A percentile compares a stretch with the other conserved stretches of the same genome.
phyloP scores from a whole-genome alignment of 2,113 vertebrate species.

The Pluvianellus socialis region DNA sequence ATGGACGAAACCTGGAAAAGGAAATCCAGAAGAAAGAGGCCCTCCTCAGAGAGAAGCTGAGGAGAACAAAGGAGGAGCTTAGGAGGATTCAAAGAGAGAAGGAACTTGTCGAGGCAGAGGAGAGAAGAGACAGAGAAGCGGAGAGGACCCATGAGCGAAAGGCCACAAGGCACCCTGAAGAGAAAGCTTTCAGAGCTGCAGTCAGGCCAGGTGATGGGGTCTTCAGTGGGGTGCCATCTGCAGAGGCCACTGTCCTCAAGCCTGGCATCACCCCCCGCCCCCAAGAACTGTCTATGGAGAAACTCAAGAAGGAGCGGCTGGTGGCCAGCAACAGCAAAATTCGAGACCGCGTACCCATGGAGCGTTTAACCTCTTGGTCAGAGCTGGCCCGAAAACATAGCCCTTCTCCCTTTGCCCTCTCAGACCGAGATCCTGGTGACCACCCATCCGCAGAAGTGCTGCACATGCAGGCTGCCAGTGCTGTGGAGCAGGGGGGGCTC shows the following conservation, averaged over 20 bases:
- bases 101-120: conserved; percentile 27
- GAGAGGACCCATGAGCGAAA: not conserved
- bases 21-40: conserved; percentile 79
- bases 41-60: conserved; percentile 80
- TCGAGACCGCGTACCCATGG: not conserved
- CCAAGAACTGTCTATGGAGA: conserved; percentile 20
- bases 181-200: not conserved
- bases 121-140: conserved; percentile 6
- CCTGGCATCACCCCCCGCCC: not conserved
- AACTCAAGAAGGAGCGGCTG: conserved; percentile 53
- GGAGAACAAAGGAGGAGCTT: conserved; percentile 72
- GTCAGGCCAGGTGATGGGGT: not conserved
- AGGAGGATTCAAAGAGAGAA: conserved; percentile 74
- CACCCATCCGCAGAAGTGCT: not conserved
- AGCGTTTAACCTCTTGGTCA: not conserved
- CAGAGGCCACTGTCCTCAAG: not conserved
- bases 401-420: not conserved
- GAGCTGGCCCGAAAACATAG: not conserved
- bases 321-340: conserved; percentile 54
- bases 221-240: not conserved
- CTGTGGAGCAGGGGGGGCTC: conserved; percentile 6
- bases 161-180: not conserved
- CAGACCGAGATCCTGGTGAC: not conserved
- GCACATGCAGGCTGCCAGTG: not conserved
- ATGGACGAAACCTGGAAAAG: conserved; percentile 49